Conservation (phyloP, 2,888 invertebrate genomes). For the Tipula unca region DNA sequence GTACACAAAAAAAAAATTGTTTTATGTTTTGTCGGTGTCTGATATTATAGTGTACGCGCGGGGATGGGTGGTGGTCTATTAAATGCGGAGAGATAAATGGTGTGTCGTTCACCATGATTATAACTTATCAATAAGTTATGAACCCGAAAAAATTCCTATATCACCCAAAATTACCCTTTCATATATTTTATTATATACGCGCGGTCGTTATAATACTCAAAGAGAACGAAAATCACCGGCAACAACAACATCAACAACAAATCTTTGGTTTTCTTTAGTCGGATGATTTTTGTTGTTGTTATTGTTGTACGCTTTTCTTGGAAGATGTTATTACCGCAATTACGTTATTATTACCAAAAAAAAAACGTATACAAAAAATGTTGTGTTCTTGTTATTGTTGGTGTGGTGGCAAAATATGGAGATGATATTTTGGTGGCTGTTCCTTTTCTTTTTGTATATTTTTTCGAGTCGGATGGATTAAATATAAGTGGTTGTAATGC, state of each 20-base stretch:
- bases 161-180: neutral
- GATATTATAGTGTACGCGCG: too few relatives aligned
- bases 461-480: neutral
- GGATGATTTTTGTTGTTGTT: neutral
- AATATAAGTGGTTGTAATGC: slow-evolving; percentile 14
- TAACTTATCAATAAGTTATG: neutral
- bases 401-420: neutral
- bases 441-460: neutral
- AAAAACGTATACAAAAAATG: neutral
- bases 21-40: too few relatives aligned
- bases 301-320: neutral
- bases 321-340: neutral
- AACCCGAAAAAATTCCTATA: too few relatives aligned
- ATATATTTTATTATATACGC: too few relatives aligned
- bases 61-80: neutral
- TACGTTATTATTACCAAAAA: neutral
- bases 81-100: neutral
- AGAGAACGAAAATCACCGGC: neutral
- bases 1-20: too few relatives aligned
- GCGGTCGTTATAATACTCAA: neutral
- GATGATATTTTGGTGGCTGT: neutral
- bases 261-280: neutral
- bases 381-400: neutral
- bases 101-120: neutral
- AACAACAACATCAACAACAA: neutral